Percentiles rank a stretch among this genome's conserved stretches.
Conservation (phyloP, 37 sponge, comb jelly and placozoan genomes). For the Geodia barretti region DNA sequence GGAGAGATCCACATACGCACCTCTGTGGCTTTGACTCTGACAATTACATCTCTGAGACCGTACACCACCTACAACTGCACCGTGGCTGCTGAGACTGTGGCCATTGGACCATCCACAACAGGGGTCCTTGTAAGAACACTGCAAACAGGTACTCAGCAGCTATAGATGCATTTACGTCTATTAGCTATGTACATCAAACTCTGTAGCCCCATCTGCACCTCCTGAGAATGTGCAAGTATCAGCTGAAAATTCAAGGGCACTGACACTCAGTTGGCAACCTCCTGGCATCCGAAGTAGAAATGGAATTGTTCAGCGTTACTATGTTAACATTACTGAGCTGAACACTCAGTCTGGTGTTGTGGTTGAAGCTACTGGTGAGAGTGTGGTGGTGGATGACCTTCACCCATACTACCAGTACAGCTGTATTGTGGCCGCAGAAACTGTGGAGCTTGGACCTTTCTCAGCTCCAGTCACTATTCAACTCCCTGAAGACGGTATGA, state of each 20-base stretch:
- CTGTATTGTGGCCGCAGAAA: conserved; percentile 31
- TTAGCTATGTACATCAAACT: not conserved
- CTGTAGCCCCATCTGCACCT: conserved; percentile 44
- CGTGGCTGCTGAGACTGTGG: conserved; percentile 46
- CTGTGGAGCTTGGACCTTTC: conserved; percentile 36
- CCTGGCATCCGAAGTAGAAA: conserved; percentile 4
- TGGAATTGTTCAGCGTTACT: conserved; percentile 30
- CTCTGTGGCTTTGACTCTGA: not conserved
- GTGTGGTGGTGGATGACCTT: not conserved
- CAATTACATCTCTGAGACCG: conserved; percentile 22
- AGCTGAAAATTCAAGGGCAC: not conserved
- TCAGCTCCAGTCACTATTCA: not conserved
- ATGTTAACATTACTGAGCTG: conserved; percentile 10
- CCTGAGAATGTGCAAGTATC: not conserved
- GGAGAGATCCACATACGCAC: not conserved
- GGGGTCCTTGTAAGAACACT: not conserved
- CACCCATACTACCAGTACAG: conserved; percentile 31
- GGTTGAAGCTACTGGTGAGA: not conserved
- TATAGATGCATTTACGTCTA: not conserved
- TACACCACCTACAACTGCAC: conserved; percentile 14
- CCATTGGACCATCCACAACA: conserved; percentile 20
- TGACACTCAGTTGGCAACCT: conserved; percentile 18
- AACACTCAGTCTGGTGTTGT: not conserved
- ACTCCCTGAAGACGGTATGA: conserved; percentile 36
- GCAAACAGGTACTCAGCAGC: not conserved